A percentile compares a stretch with the other conserved stretches of the same genome.
Evolutionary conservation across 2,113 vertebrate species (phyloP).

Genomic region (Salminus brasiliensis): DNA sequence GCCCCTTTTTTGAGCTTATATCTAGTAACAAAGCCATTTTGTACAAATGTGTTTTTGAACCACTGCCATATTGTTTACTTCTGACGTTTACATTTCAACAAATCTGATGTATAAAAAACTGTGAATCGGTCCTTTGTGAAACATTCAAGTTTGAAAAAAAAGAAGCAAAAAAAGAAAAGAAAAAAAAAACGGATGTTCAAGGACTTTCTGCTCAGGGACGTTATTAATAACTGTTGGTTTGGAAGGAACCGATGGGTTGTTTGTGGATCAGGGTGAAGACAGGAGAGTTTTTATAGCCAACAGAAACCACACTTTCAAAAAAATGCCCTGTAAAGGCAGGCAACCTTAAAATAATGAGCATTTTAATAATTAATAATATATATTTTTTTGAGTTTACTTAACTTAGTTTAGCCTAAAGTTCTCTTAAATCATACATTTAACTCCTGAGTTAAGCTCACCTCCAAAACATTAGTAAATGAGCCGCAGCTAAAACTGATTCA

Average conservation of each 20-base stretch:
- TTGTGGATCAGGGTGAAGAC: neutral
- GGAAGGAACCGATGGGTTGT: neutral
- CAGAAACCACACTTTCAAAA: too few relatives aligned
- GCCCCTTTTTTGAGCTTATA: conserved; percentile 12
- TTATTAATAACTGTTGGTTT: conserved; percentile 12
- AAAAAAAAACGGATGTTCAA: conserved; percentile 4
- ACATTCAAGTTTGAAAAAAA: conserved; percentile 3
- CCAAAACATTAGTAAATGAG: too few relatives aligned
- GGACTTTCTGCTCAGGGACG: conserved; percentile 67
- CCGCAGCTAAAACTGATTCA: too few relatives aligned
- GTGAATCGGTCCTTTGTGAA: conserved; percentile 7
- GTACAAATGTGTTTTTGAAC: conserved; percentile 43
- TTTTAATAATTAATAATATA: too few relatives aligned
- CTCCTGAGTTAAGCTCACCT: too few relatives aligned
- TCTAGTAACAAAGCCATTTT: conserved; percentile 29
- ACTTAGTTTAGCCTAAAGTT: too few relatives aligned
- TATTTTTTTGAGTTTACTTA: too few relatives aligned
- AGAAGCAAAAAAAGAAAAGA: conserved; percentile 11
- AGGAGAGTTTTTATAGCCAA: neutral
- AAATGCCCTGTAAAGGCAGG: too few relatives aligned
- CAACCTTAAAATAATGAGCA: too few relatives aligned
- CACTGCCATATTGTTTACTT: conserved; percentile 52
- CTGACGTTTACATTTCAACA: conserved; percentile 24
- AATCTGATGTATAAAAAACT: conserved; percentile 16
- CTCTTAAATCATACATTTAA: too few relatives aligned